Conservation (phyloP, 2,797 vertebrate species). For the Crax fasciolata region DNA sequence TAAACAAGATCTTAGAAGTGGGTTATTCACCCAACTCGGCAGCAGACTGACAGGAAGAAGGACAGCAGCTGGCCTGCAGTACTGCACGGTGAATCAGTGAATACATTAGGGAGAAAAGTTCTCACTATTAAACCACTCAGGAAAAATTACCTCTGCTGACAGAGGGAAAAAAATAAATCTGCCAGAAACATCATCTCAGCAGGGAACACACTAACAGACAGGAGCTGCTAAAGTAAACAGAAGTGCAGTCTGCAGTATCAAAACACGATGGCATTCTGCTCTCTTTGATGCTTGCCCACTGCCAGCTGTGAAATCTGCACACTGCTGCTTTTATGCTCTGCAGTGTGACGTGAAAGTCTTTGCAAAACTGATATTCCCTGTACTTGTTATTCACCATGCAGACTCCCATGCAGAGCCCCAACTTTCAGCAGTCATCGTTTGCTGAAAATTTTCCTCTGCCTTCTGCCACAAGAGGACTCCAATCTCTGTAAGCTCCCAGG, state of each 20-base stretch:
- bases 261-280: neutral
- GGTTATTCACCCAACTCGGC: neutral
- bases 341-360: neutral
- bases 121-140: neutral
- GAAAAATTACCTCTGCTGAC: neutral
- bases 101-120: neutral
- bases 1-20: neutral
- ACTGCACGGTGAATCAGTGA: neutral
- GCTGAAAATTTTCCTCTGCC: neutral
- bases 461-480: constrained; percentile 18
- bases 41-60: neutral
- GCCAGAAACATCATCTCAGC: constrained; percentile 4
- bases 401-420: neutral
- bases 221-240: neutral
- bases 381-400: neutral
- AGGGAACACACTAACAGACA: neutral
- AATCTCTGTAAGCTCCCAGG: neutral
- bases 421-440: neutral
- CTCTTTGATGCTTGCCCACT: constrained; percentile 19
- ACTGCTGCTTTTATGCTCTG: neutral
- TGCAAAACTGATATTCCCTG: neutral
- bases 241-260: neutral
- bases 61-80: neutral
- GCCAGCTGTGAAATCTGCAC: accelerated
- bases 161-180: accelerated